These are phyloP conservation scores for Stichopus chloronotus DNA, from an alignment of 35 echinoderm and acorn worm genomes.

Conservation along the genomic window DNA sequence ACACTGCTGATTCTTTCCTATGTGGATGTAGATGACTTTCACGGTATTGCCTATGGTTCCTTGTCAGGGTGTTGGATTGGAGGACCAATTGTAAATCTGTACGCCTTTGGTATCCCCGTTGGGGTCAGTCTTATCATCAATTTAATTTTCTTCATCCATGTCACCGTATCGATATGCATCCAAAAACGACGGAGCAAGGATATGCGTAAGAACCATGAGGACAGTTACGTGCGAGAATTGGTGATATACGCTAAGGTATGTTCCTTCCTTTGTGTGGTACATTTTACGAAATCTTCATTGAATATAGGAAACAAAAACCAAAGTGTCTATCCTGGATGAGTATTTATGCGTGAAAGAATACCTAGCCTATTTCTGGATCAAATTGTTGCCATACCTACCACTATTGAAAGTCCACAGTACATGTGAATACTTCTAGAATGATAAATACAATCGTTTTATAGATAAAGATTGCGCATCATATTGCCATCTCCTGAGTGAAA, in stretches of 20 bases:
- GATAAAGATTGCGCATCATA: too few relatives aligned
- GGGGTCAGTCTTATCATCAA: constrained; percentile 32
- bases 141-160: constrained; percentile 40
- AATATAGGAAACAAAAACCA: not conserved
- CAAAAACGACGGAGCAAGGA: not conserved
- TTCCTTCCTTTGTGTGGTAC: not conserved
- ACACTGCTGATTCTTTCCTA: not conserved
- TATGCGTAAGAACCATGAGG: not conserved
- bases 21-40: not conserved
- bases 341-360: not conserved
- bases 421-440: not conserved
- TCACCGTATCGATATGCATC: constrained; percentile 18
- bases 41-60: constrained; percentile 16
- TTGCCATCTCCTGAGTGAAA: too few relatives aligned
- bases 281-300: not conserved
- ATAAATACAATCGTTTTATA: not conserved
- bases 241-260: constrained; percentile 37
- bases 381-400: not conserved
- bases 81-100: constrained; percentile 45
- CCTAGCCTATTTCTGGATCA: not conserved
- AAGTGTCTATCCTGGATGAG: not conserved
- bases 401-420: too few relatives aligned
- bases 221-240: not conserved
- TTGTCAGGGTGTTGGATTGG: constrained; percentile 45
- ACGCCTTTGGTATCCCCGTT: constrained; percentile 42